Evolutionary conservation across 2,113 vertebrate genomes (phyloP).

Genomic region (Sebastes schlegelii): DNA sequence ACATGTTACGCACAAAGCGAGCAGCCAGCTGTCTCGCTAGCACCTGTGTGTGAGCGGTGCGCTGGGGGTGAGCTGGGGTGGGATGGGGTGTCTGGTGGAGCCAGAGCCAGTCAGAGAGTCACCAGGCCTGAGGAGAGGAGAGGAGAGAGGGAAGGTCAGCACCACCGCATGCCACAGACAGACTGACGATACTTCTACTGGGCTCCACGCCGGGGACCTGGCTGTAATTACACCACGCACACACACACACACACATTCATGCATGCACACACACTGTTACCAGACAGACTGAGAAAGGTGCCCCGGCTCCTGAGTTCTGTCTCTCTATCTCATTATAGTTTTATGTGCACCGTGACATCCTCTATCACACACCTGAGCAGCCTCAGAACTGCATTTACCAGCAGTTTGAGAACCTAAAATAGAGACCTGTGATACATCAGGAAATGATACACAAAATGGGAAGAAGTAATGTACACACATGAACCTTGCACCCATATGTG

Average conservation of each 20-base stretch:
- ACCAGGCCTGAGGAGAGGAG: slow-evolving; percentile 58
- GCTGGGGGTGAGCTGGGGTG: slow-evolving; percentile 7
- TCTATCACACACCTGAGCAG: slow-evolving; percentile 39
- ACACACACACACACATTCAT: slow-evolving; percentile 42
- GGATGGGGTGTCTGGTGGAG: slow-evolving; percentile 45
- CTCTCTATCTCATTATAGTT: slow-evolving; percentile 47
- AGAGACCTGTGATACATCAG: not conserved
- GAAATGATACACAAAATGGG: not conserved
- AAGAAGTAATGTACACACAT: not conserved
- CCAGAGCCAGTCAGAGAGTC: slow-evolving; percentile 65
- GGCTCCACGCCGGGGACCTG: slow-evolving; percentile 79
- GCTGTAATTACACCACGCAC: slow-evolving; percentile 81
- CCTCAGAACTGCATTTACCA: slow-evolving; percentile 15
- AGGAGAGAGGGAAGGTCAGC: slow-evolving; percentile 75
- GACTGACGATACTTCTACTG: slow-evolving; percentile 83
- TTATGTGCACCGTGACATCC: slow-evolving; percentile 44
- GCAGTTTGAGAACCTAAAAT: not conserved
- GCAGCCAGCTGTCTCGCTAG: slow-evolving; percentile 57
- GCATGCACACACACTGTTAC: slow-evolving; percentile 64
- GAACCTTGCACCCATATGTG: not conserved
- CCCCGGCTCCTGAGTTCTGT: slow-evolving; percentile 59
- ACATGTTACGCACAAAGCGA: slow-evolving; percentile 24
- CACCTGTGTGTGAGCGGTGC: slow-evolving; percentile 70
- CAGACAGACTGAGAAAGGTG: slow-evolving; percentile 68
- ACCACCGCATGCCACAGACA: slow-evolving; percentile 83